phyloP scores from a whole-genome alignment of 1,140 invertebrate species.

The Muscidifurax raptorellus region DNA sequence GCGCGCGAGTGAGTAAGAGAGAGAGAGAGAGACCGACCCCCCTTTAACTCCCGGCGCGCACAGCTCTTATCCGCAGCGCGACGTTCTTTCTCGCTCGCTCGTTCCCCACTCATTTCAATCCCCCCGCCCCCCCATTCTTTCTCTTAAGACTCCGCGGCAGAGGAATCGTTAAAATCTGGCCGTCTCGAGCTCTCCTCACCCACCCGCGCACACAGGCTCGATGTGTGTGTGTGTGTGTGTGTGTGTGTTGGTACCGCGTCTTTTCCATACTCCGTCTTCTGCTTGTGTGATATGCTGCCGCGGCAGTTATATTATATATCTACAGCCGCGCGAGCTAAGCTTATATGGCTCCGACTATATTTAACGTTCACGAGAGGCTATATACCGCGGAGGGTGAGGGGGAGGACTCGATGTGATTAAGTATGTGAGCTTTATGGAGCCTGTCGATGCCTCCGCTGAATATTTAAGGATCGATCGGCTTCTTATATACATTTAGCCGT shows the following conservation, averaged over 20 bases:
- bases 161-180: slow-evolving; percentile 77
- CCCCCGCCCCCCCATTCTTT: slow-evolving; percentile 71
- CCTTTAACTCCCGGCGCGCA: slow-evolving; percentile 24
- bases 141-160: slow-evolving; percentile 76
- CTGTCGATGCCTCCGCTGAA: neutral
- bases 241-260: slow-evolving; percentile 41
- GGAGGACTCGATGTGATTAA: neutral
- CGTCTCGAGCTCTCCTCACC: slow-evolving; percentile 65
- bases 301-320: neutral
- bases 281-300: slow-evolving; percentile 1
- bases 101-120: slow-evolving; percentile 61
- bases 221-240: slow-evolving; percentile 35
- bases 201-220: slow-evolving; percentile 50
- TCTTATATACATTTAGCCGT: neutral
- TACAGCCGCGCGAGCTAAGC: neutral
- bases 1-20: neutral
- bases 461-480: neutral
- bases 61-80: slow-evolving; percentile 47
- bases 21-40: no score
- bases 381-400: no score
- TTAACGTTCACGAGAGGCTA: neutral
- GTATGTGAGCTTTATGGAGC: neutral
- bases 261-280: slow-evolving; percentile 49
- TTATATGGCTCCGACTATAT: neutral
- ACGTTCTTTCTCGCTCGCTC: slow-evolving; percentile 53